These are phyloP conservation scores for Lates japonicus DNA, from an alignment of 2,797 vertebrate genomes.

Conservation along the genomic window DNA sequence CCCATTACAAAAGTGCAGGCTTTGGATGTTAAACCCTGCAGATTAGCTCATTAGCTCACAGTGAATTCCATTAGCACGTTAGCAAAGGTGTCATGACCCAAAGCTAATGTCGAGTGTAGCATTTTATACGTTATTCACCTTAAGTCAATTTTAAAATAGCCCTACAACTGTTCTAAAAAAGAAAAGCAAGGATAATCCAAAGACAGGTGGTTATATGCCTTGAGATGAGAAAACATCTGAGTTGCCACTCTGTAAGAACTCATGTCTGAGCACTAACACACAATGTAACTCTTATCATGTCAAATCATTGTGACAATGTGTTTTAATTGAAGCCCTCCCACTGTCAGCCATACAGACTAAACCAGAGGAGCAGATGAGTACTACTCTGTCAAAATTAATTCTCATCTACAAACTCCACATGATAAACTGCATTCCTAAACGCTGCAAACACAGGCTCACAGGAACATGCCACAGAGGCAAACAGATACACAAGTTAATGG, in stretches of 20 bases:
- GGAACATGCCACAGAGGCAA: conserved; percentile 10
- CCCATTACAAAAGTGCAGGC: conserved; percentile 62
- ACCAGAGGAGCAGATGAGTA: conserved; percentile 25
- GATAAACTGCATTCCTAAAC: conserved; percentile 34
- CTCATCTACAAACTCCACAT: conserved; percentile 41
- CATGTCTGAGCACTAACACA: conserved; percentile 10
- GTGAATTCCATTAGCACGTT: conserved; percentile 79
- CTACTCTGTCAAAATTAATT: conserved; percentile 42
- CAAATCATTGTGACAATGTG: conserved; percentile 14
- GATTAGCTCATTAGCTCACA: conserved; percentile 65
- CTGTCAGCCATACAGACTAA: conserved; percentile 27
- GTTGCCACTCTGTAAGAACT: conserved; percentile 7
- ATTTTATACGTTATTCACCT: conserved; percentile 24
- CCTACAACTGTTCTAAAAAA: conserved; percentile 18
- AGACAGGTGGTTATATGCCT: background rate
- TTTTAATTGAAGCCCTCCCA: conserved; percentile 42
- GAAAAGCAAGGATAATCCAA: conserved; percentile 5
- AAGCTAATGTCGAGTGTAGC: conserved; percentile 70
- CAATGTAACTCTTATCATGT: conserved; percentile 1
- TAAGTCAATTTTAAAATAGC: conserved; percentile 25
- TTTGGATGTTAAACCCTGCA: conserved; percentile 64
- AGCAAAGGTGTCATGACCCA: conserved; percentile 73
- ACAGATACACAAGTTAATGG: conserved; percentile 28
- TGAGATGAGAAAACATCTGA: conserved; percentile 6
- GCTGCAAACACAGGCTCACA: conserved; percentile 24